These are phyloP conservation scores for Podilymbus podiceps DNA, from an alignment of 2,113 vertebrate species.

Conservation along the genomic window DNA sequence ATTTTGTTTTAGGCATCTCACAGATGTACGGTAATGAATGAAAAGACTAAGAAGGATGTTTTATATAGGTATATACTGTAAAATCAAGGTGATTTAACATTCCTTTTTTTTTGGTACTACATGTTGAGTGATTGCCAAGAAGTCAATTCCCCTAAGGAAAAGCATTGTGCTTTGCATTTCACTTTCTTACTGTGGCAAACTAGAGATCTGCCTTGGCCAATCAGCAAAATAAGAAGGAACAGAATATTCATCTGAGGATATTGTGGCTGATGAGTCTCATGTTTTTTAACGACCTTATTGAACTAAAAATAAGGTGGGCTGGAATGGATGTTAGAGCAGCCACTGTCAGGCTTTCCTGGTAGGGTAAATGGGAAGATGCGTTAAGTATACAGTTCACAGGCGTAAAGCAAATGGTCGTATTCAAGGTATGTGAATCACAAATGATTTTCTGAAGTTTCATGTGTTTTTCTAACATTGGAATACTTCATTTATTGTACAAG, in stretches of 20 bases:
- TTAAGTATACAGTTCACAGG: not conserved
- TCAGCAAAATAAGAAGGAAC: slow-evolving; percentile 36
- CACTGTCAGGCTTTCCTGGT: not conserved
- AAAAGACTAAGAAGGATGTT: slow-evolving; percentile 17
- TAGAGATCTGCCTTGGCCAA: slow-evolving; percentile 15
- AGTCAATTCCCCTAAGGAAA: slow-evolving; percentile 24
- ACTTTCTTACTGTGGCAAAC: slow-evolving; percentile 7
- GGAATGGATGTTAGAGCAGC: slow-evolving; percentile 21
- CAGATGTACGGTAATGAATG: slow-evolving; percentile 30
- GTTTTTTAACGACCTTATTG: not conserved
- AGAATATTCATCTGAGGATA: slow-evolving; percentile 11
- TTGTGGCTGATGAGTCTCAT: not conserved
- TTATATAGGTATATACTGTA: not conserved
- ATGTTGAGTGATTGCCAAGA: not conserved
- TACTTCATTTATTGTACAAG: not conserved
- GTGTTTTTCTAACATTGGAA: not conserved
- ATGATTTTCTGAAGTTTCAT: not conserved
- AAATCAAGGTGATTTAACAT: slow-evolving; percentile 35
- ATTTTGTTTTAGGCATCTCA: slow-evolving; percentile 33
- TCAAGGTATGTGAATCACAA: not conserved
- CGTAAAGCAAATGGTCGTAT: slow-evolving; percentile 1
- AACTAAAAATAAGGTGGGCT: slow-evolving; percentile 35
- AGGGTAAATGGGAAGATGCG: not conserved
- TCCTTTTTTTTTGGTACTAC: not conserved
- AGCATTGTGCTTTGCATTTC: slow-evolving; percentile 2